These are phyloP conservation scores for Lycodopsis pacificus DNA, from an alignment of 2,797 vertebrate genomes.

Conservation along the genomic window DNA sequence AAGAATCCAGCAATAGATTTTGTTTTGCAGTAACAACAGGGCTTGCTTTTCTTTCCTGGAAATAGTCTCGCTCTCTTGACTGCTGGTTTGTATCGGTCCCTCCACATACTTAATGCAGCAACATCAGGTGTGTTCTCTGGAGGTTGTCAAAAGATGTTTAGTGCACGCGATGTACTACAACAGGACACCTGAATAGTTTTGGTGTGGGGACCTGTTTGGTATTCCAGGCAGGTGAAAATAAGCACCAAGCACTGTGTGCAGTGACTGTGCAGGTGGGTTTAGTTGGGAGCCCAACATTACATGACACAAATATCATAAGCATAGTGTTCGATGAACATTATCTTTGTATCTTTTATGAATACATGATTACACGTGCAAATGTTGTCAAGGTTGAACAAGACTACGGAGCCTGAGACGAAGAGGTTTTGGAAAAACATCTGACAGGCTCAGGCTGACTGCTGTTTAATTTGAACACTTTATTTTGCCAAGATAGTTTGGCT, in stretches of 20 bases:
- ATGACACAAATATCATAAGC: conserved; percentile 16
- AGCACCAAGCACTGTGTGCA: conserved; percentile 3
- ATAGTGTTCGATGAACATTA: neutral
- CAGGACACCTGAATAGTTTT: conserved; percentile 8
- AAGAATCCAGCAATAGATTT: neutral
- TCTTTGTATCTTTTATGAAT: neutral
- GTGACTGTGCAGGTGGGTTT: conserved; percentile 5
- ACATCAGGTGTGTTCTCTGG: conserved; percentile 26
- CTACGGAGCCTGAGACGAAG: conserved; percentile 24
- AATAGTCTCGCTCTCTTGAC: conserved; percentile 5
- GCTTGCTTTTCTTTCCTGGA: neutral
- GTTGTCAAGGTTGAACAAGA: conserved; percentile 29
- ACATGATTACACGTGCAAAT: conserved; percentile 5
- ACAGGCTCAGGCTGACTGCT: conserved; percentile 36
- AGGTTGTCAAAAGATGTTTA: conserved; percentile 41
- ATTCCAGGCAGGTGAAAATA: conserved; percentile 10
- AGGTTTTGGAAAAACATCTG: conserved; percentile 13
- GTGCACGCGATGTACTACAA: conserved; percentile 4
- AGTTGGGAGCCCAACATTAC: conserved; percentile 3
- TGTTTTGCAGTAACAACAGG: conserved; percentile 13
- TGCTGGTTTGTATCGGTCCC: conserved; percentile 20
- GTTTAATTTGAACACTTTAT: conserved; percentile 57
- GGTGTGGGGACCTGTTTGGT: conserved; percentile 24
- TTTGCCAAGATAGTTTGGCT: conserved; percentile 58
- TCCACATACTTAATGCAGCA: conserved; percentile 6